phyloP scores from a whole-genome alignment of 1,140 invertebrate species.

The Aethina tumida region DNA sequence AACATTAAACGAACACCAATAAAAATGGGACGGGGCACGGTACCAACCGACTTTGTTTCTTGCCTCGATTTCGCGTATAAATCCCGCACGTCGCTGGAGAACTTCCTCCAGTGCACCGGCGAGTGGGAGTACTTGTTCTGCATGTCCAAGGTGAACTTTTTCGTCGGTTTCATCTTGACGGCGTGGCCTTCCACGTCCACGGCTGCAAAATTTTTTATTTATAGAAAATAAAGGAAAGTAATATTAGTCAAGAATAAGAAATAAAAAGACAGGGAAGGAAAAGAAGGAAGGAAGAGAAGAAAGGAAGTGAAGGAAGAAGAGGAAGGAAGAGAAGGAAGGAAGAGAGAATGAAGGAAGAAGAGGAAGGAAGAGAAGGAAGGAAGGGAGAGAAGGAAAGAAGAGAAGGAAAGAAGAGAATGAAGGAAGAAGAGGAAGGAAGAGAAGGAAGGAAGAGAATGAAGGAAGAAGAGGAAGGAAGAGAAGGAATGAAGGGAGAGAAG shows the following conservation, averaged over 20 bases:
- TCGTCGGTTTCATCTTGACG: constrained; percentile 27
- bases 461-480: too few species aligned
- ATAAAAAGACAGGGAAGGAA: too few species aligned
- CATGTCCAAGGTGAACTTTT: constrained; percentile 22
- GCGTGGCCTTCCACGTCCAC: constrained; percentile 29
- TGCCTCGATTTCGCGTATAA: constrained; percentile 28
- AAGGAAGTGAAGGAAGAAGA: too few species aligned
- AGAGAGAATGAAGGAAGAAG: background rate
- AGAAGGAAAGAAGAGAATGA: too few species aligned
- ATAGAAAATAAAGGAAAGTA: constrained; percentile 9
- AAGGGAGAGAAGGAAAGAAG: too few species aligned
- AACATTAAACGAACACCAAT: constrained; percentile 4
- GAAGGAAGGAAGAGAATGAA: too few species aligned
- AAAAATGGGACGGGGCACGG: background rate
- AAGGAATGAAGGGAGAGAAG: too few species aligned
- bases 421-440: too few species aligned
- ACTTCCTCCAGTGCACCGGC: constrained; percentile 28
- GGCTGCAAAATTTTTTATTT: constrained; percentile 17
- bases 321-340: too few species aligned
- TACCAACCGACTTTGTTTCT: constrained; percentile 20
- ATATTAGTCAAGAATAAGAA: background rate
- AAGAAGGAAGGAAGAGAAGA: too few species aligned
- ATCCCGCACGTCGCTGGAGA: constrained; percentile 23
- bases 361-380: background rate
- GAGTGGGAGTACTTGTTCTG: constrained; percentile 27